A percentile compares a stretch with the other conserved stretches of the same genome.
These are phyloP conservation scores for Eira barbara DNA, from an alignment of 2,113 vertebrate genomes.

Conservation along the genomic window DNA sequence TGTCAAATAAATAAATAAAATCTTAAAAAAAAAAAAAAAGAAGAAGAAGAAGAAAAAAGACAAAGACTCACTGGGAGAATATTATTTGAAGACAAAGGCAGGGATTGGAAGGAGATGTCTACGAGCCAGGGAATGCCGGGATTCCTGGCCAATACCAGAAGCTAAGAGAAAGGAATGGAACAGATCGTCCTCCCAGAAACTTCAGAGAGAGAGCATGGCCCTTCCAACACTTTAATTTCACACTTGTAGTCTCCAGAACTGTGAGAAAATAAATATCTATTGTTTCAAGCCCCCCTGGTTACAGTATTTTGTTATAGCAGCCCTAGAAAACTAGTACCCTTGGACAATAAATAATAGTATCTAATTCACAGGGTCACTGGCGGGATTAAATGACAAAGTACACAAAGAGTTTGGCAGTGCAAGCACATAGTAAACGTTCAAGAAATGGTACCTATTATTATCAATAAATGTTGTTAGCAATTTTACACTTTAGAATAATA, in stretches of 20 bases:
- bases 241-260: not conserved
- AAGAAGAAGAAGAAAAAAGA: not conserved
- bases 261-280: not conserved
- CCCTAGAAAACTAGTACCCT: not conserved
- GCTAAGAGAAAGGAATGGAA: not conserved
- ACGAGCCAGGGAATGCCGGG: not conserved
- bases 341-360: not conserved
- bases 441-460: not conserved
- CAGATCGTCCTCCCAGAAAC: not conserved
- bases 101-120: not conserved
- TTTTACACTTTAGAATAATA: slow-evolving; percentile 55
- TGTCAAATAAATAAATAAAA: no score
- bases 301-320: not conserved
- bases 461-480: not conserved
- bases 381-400: not conserved
- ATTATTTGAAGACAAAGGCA: not conserved
- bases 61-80: not conserved
- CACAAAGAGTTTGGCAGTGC: not conserved
- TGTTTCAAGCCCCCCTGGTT: not conserved
- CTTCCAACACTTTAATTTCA: not conserved
- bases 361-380: not conserved
- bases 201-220: not conserved
- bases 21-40: no score
- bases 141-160: not conserved
- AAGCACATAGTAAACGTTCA: not conserved